Evolutionary conservation across 2,113 vertebrate genomes (phyloP), one percentile per base, ranked within the genome.

Genomic region (Semnornis frantzii): DNA sequence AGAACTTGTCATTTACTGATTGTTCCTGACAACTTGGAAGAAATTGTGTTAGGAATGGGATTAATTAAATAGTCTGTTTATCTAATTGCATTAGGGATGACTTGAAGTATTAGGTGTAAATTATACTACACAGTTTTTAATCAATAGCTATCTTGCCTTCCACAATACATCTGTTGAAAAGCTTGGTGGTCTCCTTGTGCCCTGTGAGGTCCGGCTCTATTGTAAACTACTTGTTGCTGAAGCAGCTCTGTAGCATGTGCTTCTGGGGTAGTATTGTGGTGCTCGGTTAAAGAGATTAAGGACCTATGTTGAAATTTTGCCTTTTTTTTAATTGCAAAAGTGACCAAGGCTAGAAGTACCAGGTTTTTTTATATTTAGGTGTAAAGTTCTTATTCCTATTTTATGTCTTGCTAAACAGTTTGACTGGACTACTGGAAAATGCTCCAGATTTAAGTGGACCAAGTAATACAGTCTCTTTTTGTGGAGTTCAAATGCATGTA

Each of bases 11-110:
- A 4, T 71, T 91, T 83, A 68, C 57, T 87, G 54, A 57, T 82
- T 91, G 75, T 75, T 85, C 59, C 77, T 72, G 77, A 76, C 54
- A 82, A 48, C 55, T 89, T 6, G 2, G 72, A 74, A 77, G 54
- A 48, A 90, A 88, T 66, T 76, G 58, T 80, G 74, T 73, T 81
- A 85, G 63, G 65, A 78, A 39, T 10, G 37, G 72, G 70, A 70
- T 92, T 95, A 87, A 92, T 93, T 96, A 94, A 85, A 82, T 77
- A 76, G 80, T 87, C 58, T 85, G 66, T 90, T 94, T 78, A 81
- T 74, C 85, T 83, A 28, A 82, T 90, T 34, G 20, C 20, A n/a
- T 74, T 64, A 82, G 58, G 33, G 69, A 78, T 79, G 28, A 37
- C 68, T 92, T 88, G 71, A 95, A 92, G 69, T 84, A 68, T 14